These are phyloP conservation scores for Xanthostigma xanthostigma DNA, from an alignment of 2,888 invertebrate genomes.

Conservation along the genomic window DNA sequence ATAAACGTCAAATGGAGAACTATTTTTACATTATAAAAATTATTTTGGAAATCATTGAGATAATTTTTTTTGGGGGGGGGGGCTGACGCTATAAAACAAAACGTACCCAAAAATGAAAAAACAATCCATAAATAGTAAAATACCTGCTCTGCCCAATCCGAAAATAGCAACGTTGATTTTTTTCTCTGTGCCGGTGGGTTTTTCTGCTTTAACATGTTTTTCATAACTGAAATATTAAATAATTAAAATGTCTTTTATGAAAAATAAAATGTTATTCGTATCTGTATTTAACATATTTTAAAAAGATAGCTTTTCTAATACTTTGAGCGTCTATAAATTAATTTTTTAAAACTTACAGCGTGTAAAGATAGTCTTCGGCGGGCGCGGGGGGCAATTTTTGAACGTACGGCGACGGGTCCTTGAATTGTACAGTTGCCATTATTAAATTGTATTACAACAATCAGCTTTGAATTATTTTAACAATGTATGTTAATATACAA, in stretches of 20 bases:
- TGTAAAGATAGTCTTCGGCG: constrained; percentile 30
- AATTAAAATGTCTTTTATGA: constrained; percentile 2
- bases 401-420: constrained; percentile 33
- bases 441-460: neutral
- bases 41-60: no score
- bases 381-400: constrained; percentile 23
- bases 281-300: neutral
- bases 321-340: neutral
- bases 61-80: no score
- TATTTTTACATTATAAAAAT: no score
- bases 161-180: constrained; percentile 36
- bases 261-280: neutral
- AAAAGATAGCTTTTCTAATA: neutral
- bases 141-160: constrained; percentile 40
- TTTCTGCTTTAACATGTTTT: constrained; percentile 26
- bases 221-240: constrained; percentile 25
- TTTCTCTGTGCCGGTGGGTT: constrained; percentile 16
- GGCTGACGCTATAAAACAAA: no score
- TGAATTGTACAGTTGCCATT: constrained; percentile 38
- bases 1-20: no score
- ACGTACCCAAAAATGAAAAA: no score
- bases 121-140: no score
- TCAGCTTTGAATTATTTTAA: no score
- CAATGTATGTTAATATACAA: no score
- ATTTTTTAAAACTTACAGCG: constrained; percentile 26